Evolutionary conservation across 2,888 invertebrate species (phyloP).

Genomic region (Dryobota labecula): DNA sequence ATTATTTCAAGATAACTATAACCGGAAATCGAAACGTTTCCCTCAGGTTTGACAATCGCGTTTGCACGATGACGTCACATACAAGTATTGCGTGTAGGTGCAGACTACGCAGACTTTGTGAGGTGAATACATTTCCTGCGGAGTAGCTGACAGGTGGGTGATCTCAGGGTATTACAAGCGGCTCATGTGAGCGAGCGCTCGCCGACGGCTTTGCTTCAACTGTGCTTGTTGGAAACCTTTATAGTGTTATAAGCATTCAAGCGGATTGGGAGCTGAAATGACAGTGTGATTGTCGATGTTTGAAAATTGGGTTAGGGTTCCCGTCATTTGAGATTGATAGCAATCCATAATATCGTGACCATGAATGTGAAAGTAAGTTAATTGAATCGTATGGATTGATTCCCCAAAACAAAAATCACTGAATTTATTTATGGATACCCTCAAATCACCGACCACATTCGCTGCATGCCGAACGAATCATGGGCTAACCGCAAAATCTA

Average conservation of each 20-base stretch:
- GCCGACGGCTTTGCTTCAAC: neutral
- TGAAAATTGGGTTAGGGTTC: neutral
- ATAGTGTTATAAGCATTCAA: neutral
- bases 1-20: neutral
- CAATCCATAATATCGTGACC: neutral
- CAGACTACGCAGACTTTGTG: neutral
- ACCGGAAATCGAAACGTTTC: neutral
- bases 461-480: neutral
- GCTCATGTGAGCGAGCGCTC: constrained; percentile 3
- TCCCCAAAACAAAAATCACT: neutral
- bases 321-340: neutral
- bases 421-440: neutral
- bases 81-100: neutral
- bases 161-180: constrained; percentile 10
- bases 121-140: constrained; percentile 5
- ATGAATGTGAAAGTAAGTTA: neutral
- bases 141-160: constrained; percentile 18
- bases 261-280: neutral
- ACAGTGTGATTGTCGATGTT: neutral
- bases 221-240: constrained; percentile 4
- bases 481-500: neutral
- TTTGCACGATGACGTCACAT: neutral
- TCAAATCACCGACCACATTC: neutral
- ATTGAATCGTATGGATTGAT: neutral
- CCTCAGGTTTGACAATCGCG: neutral